phyloP scores from a whole-genome alignment of 2,797 vertebrate genomes.

The Paramormyrops hopkinsi region DNA sequence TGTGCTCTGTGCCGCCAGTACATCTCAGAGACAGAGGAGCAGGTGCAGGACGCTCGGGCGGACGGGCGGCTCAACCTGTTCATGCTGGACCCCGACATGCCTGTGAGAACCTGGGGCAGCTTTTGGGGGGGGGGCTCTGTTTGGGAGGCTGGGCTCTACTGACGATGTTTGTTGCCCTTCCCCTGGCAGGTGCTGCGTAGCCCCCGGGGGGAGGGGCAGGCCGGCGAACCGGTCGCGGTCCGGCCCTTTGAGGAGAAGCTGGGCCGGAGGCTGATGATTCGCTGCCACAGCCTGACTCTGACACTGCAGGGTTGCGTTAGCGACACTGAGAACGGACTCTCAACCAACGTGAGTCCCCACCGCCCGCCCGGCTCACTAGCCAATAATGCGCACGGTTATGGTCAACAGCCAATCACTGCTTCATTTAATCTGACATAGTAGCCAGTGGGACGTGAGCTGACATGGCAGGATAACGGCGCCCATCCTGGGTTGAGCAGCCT shows the following conservation, averaged over 20 bases:
- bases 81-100: conserved; percentile 87
- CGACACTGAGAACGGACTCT: conserved; percentile 78
- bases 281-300: conserved; percentile 77
- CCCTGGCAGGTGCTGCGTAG: conserved; percentile 69
- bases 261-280: conserved; percentile 79
- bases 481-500: not conserved
- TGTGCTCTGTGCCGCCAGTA: conserved; percentile 62
- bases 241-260: conserved; percentile 87
- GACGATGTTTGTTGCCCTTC: not conserved
- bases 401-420: not conserved
- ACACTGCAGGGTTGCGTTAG: conserved; percentile 87
- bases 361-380: not conserved
- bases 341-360: conserved; percentile 76
- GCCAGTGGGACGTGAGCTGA: not conserved
- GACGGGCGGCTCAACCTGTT: conserved; percentile 86
- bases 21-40: conserved; percentile 88
- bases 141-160: not conserved
- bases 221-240: conserved; percentile 52
- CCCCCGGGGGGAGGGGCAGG: conserved; percentile 67
- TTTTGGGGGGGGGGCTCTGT: not conserved
- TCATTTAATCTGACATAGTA: not conserved
- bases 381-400: not conserved
- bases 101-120: conserved; percentile 58
- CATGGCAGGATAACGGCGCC: not conserved
- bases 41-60: conserved; percentile 73